Evolutionary conservation across 2,797 vertebrate genomes (phyloP).

Genomic region (Ara ararauna): DNA sequence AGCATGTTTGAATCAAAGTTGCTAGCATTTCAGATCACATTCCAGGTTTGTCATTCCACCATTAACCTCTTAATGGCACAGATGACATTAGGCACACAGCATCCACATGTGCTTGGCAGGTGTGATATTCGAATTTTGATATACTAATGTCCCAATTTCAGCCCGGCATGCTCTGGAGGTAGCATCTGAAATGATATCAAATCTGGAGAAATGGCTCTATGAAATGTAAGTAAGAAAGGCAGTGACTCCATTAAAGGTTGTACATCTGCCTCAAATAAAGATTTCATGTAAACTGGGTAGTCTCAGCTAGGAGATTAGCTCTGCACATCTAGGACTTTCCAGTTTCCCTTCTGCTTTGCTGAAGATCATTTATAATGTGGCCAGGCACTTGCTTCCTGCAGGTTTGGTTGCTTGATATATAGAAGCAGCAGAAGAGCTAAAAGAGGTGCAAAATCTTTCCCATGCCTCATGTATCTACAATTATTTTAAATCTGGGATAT

Average conservation of each 20-base stretch:
- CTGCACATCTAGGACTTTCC: not conserved
- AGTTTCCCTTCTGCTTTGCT: not conserved
- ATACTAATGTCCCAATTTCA: not conserved
- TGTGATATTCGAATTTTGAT: not conserved
- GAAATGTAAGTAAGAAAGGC: not conserved
- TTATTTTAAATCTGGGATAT: not conserved
- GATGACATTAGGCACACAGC: not conserved
- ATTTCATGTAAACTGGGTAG: not conserved
- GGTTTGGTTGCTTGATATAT: not conserved
- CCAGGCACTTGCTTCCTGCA: not conserved
- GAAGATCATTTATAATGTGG: not conserved
- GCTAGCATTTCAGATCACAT: not conserved
- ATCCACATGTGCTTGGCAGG: not conserved
- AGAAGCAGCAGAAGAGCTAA: not conserved
- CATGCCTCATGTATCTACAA: not conserved
- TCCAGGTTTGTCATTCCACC: rapidly evolving
- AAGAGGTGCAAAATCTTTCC: not conserved
- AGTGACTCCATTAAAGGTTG: not conserved
- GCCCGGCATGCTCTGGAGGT: not conserved
- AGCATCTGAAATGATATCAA: not conserved
- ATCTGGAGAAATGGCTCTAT: not conserved
- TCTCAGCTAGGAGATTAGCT: not conserved
- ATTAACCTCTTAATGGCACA: not conserved
- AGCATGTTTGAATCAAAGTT: not conserved
- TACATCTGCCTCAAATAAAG: not conserved